Evolutionary conservation across 2,888 invertebrate species (phyloP).

Genomic region (Metellina segmentata): DNA sequence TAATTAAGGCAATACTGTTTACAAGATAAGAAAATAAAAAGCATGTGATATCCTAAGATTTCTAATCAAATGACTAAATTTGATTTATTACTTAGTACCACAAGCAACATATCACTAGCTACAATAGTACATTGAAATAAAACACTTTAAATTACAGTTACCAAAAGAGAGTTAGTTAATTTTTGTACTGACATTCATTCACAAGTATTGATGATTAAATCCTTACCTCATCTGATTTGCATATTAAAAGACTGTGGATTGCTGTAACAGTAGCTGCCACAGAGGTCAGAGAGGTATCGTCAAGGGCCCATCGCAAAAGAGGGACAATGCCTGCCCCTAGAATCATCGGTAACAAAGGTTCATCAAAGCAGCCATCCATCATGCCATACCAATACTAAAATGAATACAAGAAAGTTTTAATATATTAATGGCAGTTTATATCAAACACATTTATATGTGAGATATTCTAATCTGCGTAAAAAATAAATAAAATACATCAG

Average conservation of each 20-base stretch:
- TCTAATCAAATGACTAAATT: not conserved
- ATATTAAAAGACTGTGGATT: conserved; percentile 88
- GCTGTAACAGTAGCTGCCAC: conserved; percentile 89
- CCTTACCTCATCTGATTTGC: conserved; percentile 88
- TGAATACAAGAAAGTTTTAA: conserved; percentile 25
- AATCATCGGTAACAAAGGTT: conserved; percentile 84
- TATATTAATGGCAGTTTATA: conserved; percentile 5
- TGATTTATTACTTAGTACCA: not conserved
- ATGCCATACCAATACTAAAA: conserved; percentile 84
- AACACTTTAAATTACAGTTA: not conserved
- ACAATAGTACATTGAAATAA: not conserved
- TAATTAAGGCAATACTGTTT: conserved; percentile 7
- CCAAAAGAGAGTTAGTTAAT: not conserved
- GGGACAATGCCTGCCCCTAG: conserved; percentile 88
- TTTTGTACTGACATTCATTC: not conserved
- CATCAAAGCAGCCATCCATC: conserved; percentile 88
- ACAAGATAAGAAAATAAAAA: conserved; percentile 9
- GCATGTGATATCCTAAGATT: too few species aligned
- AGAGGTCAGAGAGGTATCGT: conserved; percentile 89
- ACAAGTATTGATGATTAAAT: not conserved
- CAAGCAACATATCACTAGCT: not conserved
- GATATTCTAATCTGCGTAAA: not conserved
- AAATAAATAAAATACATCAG: not conserved
- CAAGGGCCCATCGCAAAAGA: conserved; percentile 90
- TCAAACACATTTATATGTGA: conserved; percentile 79